Evolutionary conservation across 1,140 invertebrate genomes (phyloP), one percentile per base, ranked within the genome.

Genomic region (Lordiphosa mommai): DNA sequence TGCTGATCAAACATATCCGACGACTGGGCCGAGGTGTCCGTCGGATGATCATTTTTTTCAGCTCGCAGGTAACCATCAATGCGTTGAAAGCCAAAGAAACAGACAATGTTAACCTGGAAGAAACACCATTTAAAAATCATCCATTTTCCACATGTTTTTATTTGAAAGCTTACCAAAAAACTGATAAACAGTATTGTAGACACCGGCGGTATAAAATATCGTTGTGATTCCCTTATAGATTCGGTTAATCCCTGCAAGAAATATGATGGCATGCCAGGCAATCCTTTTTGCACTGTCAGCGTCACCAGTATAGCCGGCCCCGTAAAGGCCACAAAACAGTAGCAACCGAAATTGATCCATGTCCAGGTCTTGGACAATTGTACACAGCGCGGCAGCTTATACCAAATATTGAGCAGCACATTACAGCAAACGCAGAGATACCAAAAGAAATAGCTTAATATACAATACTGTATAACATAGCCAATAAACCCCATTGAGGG

Each of bases 21-120:
- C 55, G 7, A 4, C 30, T 32, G n/a, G 33, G 5, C 16, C n/a
- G 30, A 7, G 43, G 10, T n/a, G 23, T 7, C 23, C 7, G 6
- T 4, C 14, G 7, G 17, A 13, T 46, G 1, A 1, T 20, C 29
- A 8, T 49, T 46, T 9, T 72, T 70, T 6, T 63, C 57, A 10
- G 66, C 49, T 12, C 40, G 49, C 33, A 34, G 20, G 33, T 68
- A 66, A 2, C 56, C 64, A 37, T 61, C 57, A 10, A 86, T 61
- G 33, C 79, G 87, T 77, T 88, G 86, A 49, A 88, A 88, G 1
- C 87, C 87, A 56, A 88, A 88, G 41, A 88, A 88, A 0, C 76
- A 48, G 27, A 67, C 46, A 1, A 84, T 38, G 61, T 80, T 72
- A 4, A 80, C 58, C 76, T 82, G 8, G 13, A n/a, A 10, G n/a